phyloP scores from a whole-genome alignment of 2,113 vertebrate genomes.

The Eudyptes chrysolophus region DNA sequence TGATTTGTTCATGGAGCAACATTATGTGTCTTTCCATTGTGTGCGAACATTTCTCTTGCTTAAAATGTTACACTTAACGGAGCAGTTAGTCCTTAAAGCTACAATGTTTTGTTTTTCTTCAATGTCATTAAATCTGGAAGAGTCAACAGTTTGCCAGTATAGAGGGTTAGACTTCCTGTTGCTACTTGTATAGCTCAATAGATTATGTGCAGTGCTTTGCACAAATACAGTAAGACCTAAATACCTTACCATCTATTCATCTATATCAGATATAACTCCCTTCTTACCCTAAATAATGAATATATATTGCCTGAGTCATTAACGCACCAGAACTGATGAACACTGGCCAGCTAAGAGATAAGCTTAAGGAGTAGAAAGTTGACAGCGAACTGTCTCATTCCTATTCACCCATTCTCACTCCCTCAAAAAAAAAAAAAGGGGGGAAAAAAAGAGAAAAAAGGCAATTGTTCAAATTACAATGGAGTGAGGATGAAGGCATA shows the following conservation, averaged over 20 bases:
- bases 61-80: conserved; percentile 8
- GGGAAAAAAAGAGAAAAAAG: not conserved
- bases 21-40: conserved; percentile 48
- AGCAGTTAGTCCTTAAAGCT: conserved; percentile 29
- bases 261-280: conserved; percentile 36
- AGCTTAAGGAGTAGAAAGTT: not conserved
- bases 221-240: conserved; percentile 16
- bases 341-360: not conserved
- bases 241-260: conserved; percentile 36
- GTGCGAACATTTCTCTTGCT: conserved; percentile 53
- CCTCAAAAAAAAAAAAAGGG: no score
- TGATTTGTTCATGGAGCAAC: conserved; percentile 16
- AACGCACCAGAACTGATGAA: not conserved
- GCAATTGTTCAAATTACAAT: not conserved
- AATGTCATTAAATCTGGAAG: not conserved
- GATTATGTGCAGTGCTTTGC: conserved; percentile 25
- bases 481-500: not conserved
- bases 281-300: not conserved
- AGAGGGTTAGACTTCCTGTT: conserved; percentile 49
- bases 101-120: not conserved
- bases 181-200: conserved; percentile 5
- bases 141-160: not conserved
- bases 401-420: not conserved
- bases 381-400: not conserved
- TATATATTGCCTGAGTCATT: conserved; percentile 34